These are phyloP conservation scores for Armadillidium nasatum DNA, from an alignment of 1,140 invertebrate genomes.

Conservation along the genomic window DNA sequence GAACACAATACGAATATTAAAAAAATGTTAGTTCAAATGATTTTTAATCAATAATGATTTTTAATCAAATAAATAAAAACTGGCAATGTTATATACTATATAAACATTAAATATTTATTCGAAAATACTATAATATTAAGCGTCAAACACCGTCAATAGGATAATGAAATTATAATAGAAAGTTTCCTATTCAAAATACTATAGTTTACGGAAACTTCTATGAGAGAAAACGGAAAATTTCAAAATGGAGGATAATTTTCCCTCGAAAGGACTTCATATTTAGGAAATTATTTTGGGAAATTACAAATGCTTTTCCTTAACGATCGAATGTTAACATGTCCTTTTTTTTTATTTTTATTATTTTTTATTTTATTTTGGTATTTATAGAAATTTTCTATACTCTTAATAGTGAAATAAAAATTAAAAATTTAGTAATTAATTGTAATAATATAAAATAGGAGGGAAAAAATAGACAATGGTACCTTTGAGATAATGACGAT, in stretches of 20 bases:
- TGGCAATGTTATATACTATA: background rate
- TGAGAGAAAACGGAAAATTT: conserved; percentile 4
- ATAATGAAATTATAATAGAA: too few relatives aligned
- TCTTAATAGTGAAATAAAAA: background rate
- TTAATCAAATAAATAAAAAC: background rate
- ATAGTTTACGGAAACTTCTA: background rate
- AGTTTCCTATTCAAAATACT: background rate
- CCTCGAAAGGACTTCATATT: background rate
- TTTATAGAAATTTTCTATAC: background rate
- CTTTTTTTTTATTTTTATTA: background rate
- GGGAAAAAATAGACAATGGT: too few relatives aligned
- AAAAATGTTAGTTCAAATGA: background rate
- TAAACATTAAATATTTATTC: background rate
- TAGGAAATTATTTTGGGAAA: background rate
- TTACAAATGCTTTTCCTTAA: background rate
- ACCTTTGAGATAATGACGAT: too few relatives aligned
- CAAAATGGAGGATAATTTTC: background rate
- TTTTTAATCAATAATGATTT: background rate
- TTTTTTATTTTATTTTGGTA: background rate
- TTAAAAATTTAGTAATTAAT: too few relatives aligned
- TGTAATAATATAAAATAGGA: too few relatives aligned
- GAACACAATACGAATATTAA: too few relatives aligned
- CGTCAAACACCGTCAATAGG: too few relatives aligned
- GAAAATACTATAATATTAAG: background rate
- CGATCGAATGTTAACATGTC: background rate